Evolutionary conservation across 2,888 invertebrate genomes (phyloP), one percentile per base, ranked within the genome.

Genomic region (Cryptus armator): DNA sequence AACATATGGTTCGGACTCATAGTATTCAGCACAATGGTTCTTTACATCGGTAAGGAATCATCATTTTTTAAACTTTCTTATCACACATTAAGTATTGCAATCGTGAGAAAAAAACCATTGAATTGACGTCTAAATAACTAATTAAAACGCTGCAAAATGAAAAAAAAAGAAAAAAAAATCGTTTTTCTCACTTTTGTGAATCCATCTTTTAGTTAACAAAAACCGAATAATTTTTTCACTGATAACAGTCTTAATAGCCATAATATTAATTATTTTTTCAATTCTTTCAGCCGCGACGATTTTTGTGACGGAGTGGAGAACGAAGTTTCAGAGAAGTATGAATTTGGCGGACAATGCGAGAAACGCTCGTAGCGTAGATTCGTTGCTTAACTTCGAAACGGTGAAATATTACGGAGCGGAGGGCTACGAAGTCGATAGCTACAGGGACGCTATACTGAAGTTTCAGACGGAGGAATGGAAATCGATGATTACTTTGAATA

Each of bases 391-490:
- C 94, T 99, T 98, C 94, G 99, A 99, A 95, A 99, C 99, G 0
- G 99, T 99, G 0, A 99, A 99, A 93, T 99, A 99, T 94, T 99
- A 99, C 92, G 98, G 98, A 5, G 99, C 98, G 0, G 99, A 99
- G 93, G 92, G 96, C 1, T 99, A 98, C 94, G 99, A 99, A 95
- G 97, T 98, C 0, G 94, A 97, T 14, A 95, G 97, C 12, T 99
- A 98, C 92, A 95, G 96, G 86, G 96, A 96, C 19, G 97, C 98
- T n/a, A 97, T 99, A 89, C 92, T 97, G 3, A 96, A 96, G 85
- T 99, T 95, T 93, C 99, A 98, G 96, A 97, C 94, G 93, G 98
- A 98, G 94, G 99, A 99, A 94, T 99, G 98, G 96, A 97, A 97
- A 89, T 96, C 98, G 0, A 95, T 96, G 87, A 95, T 98, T 9